phyloP scores from a whole-genome alignment of 1,140 invertebrate species.

The Venturia canescens region DNA sequence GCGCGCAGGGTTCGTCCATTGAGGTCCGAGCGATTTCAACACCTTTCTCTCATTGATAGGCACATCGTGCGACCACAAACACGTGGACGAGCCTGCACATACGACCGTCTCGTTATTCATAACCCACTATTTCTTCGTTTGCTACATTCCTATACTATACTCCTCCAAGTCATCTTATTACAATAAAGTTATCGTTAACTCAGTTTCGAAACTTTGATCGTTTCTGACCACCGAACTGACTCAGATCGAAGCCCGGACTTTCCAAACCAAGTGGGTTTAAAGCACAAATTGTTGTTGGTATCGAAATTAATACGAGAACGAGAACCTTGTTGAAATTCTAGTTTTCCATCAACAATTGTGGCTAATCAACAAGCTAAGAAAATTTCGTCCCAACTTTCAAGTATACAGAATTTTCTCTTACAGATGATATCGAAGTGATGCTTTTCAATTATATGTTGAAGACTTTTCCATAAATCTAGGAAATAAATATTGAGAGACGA shows the following conservation, averaged over 20 bases:
- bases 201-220: conserved; percentile 67
- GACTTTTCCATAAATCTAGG: no score
- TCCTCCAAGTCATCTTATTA: conserved; percentile 69
- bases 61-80: conserved; percentile 64
- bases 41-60: conserved; percentile 74
- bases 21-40: conserved; percentile 57
- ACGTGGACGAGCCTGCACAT: conserved; percentile 13
- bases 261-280: neutral
- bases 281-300: conserved; percentile 2
- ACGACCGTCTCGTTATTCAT: neutral
- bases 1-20: conserved; percentile 25
- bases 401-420: no score
- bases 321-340: neutral
- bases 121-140: conserved; percentile 14
- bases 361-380: neutral
- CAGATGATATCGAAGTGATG: no score
- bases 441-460: no score
- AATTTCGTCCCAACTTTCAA: no score
- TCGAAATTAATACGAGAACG: conserved; percentile 30
- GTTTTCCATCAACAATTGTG: neutral
- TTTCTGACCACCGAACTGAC: conserved; percentile 22
- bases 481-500: no score
- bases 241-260: neutral
- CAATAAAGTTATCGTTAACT: conserved; percentile 72
- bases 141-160: conserved; percentile 32